phyloP scores from a whole-genome alignment of 2,113 vertebrate species.

The Campylomormyrus tamandua region DNA sequence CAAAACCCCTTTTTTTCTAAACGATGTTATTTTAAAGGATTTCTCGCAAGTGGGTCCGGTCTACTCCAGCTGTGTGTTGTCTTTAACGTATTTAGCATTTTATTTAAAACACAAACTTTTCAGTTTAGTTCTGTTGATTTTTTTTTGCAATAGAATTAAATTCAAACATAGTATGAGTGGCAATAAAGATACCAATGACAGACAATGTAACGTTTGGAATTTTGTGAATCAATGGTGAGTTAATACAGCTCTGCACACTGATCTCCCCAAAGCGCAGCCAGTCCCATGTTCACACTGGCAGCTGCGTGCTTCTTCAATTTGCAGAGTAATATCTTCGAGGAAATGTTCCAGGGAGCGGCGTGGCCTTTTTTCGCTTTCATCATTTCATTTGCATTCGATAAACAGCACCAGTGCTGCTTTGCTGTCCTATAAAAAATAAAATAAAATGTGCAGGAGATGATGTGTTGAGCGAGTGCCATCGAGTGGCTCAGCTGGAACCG shows the following conservation, averaged over 20 bases:
- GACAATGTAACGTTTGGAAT: neutral
- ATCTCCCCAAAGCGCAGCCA: neutral
- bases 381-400: conserved; percentile 27
- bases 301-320: conserved; percentile 18
- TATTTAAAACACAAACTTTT: neutral
- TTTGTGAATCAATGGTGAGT: neutral
- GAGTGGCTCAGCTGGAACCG: conserved; percentile 34
- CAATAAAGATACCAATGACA: neutral
- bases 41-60: neutral
- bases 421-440: conserved; percentile 23
- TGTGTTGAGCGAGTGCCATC: conserved; percentile 29
- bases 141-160: neutral
- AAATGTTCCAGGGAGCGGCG: neutral
- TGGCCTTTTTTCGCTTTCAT: neutral
- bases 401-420: conserved; percentile 25
- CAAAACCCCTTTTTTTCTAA: neutral
- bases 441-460: conserved; percentile 18
- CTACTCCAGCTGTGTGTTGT: neutral
- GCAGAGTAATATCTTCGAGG: conserved; percentile 6
- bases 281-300: neutral
- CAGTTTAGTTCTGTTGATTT: neutral
- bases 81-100: neutral
- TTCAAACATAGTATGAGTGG: neutral
- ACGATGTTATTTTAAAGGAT: neutral
- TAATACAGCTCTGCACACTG: neutral